phyloP scores from a whole-genome alignment of 92 coral and sea anemone genomes.

The Epizoanthus stellaris region DNA sequence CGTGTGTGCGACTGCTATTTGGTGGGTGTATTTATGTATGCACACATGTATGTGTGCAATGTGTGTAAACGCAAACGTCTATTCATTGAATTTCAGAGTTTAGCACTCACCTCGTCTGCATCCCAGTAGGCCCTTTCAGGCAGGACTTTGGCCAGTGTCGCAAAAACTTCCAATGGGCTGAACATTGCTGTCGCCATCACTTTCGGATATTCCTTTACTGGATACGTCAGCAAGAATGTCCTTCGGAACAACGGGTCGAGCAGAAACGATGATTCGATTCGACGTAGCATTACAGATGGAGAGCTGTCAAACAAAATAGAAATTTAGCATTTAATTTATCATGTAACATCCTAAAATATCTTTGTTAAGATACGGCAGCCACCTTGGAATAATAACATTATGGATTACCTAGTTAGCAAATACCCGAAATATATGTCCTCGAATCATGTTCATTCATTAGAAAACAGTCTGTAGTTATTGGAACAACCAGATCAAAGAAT shows the following conservation, averaged over 20 bases:
- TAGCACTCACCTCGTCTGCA: not conserved
- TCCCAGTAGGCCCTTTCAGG: not conserved
- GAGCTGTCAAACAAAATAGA: constrained; percentile 12
- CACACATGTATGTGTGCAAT: no score
- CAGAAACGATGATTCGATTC: constrained; percentile 9
- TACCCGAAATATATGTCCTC: no score
- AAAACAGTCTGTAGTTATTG: no score
- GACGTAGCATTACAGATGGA: constrained; percentile 14
- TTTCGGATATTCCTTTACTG: constrained; percentile 2
- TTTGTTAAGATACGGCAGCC: no score
- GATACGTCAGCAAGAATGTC: not conserved
- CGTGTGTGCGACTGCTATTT: no score
- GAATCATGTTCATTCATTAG: no score
- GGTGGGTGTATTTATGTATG: no score
- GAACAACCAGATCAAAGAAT: no score
- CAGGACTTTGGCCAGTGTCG: not conserved
- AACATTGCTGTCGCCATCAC: not conserved
- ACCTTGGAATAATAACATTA: no score
- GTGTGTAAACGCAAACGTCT: no score
- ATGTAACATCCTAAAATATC: no score
- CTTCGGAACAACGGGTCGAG: constrained; percentile 30
- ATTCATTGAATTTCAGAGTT: not conserved
- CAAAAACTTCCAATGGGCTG: constrained; percentile 8
- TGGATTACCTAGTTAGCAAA: no score
- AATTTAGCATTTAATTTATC: not conserved